Evolutionary conservation across 2,797 vertebrate genomes (phyloP), one percentile per base, ranked within the genome.

Genomic region (Gadopsis bispinosus): DNA sequence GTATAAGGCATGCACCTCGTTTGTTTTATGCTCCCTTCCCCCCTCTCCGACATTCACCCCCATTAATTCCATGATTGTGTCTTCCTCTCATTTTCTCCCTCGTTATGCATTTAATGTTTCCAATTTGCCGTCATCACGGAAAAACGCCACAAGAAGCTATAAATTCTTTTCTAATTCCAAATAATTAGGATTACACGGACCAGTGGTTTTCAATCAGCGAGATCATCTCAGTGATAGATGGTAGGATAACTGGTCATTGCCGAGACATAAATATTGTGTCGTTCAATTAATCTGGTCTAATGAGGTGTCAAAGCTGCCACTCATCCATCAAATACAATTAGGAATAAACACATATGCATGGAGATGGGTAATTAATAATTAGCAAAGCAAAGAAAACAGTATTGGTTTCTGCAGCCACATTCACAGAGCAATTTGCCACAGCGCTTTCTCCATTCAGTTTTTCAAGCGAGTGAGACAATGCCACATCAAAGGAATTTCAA

Each of bases 281-380:
- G 93, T 97, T 97, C 96, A 97, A 97, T 98, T 98, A 96, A 97
- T 97, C 96, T 96, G 95, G 85, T 95, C 91, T 96, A 97, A 97
- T 97, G 96, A 95, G 95, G 96, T 98, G 97, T 97, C 97, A 97
- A 94, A 95, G 94, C 95, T 97, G 97, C 96, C 97, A 97, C 94
- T 98, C 97, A 97, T 98, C 97, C 96, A 97, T 98, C 97, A 98
- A 96, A 96, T 96, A 96, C 97, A 97, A 97, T 98, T 97, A 96
- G 96, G 96, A 97, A 96, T 96, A 97, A 97, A 96, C 96, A 97
- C 96, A 96, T 90, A 93, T 93, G 86, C 87, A 94, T 92, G 92
- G 90, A 91, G 90, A 91, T 88, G 89, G 91, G 90, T 95, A 95
- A 95, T 95, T 94, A 95, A 93, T 93, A 94, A 94, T 95, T 95